These are phyloP conservation scores for Drosophila jambulina DNA, from an alignment of 1,140 invertebrate species.

Conservation along the genomic window DNA sequence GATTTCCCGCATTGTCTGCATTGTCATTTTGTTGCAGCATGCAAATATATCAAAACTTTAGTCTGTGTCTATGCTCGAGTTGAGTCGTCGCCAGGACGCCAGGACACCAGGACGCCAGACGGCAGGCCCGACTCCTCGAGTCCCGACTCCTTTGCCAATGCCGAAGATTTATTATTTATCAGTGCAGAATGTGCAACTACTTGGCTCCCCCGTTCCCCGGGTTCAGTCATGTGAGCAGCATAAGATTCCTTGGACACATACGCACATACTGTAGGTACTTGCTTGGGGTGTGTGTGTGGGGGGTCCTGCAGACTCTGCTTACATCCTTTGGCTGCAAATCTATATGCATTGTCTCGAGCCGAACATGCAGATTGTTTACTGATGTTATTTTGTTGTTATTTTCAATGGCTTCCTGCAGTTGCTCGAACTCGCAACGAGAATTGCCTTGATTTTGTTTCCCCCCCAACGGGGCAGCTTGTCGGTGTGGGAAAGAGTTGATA, in stretches of 20 bases:
- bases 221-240: constrained; percentile 65
- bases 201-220: constrained; percentile 22
- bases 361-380: constrained; percentile 77
- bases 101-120: constrained; percentile 30
- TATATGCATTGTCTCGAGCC: constrained; percentile 73
- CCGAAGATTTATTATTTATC: constrained; percentile 77
- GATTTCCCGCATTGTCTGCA: constrained; percentile 51
- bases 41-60: constrained; percentile 65
- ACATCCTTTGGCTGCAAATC: constrained; percentile 45
- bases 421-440: constrained; percentile 59
- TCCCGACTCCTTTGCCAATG: constrained; percentile 61
- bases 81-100: constrained; percentile 42
- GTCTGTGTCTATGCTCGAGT: constrained; percentile 44
- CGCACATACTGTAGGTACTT: constrained; percentile 11
- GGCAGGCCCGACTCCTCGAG: constrained; percentile 11
- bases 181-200: constrained; percentile 74
- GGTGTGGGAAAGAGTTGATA: constrained; percentile 13
- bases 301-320: constrained; percentile 26
- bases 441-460: constrained; percentile 58
- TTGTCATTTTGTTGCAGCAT: constrained; percentile 60
- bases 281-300: neutral
- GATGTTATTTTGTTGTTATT: constrained; percentile 66
- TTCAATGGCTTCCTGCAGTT: constrained; percentile 61
- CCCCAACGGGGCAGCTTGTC: neutral
- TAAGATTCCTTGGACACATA: constrained; percentile 59